Conservation (phyloP, 2,888 invertebrate genomes). For the Phrixothrix hirtus region DNA sequence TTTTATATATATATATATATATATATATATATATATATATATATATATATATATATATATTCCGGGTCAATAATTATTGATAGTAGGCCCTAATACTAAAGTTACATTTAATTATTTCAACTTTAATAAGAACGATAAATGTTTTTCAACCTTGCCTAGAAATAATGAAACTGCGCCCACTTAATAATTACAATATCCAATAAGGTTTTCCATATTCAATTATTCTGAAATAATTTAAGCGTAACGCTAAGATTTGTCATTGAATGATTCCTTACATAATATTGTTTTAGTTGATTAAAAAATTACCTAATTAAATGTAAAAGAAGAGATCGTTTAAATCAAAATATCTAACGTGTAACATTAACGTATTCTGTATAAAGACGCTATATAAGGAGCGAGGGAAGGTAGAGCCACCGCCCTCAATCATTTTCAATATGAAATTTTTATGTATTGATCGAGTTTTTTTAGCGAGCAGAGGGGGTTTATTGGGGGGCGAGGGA, state of each 20-base stretch:
- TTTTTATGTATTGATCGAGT: slow-evolving; percentile 60
- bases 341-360: slow-evolving; percentile 17
- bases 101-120: too few species aligned
- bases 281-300: background rate
- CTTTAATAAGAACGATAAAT: too few species aligned
- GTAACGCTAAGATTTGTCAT: background rate
- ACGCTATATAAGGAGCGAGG: slow-evolving; percentile 30
- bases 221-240: background rate
- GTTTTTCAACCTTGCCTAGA: too few species aligned
- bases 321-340: slow-evolving; percentile 1
- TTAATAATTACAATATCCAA: background rate
- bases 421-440: slow-evolving; percentile 60
- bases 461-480: slow-evolving; percentile 51
- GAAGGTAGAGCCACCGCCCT: slow-evolving; percentile 50
- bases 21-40: too few species aligned
- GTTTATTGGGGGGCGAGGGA: slow-evolving; percentile 46
- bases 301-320: slow-evolving; percentile 13
- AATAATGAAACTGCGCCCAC: too few species aligned
- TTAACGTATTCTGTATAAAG: slow-evolving; percentile 27
- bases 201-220: background rate
- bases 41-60: too few species aligned
- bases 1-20: too few species aligned
- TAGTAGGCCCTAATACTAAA: too few species aligned
- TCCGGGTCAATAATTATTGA: too few species aligned
- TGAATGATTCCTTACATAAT: background rate